A percentile compares a stretch with the other conserved stretches of the same genome.
These are phyloP conservation scores for Caracal caracal DNA, from an alignment of 2,113 vertebrate species.

Conservation along the genomic window DNA sequence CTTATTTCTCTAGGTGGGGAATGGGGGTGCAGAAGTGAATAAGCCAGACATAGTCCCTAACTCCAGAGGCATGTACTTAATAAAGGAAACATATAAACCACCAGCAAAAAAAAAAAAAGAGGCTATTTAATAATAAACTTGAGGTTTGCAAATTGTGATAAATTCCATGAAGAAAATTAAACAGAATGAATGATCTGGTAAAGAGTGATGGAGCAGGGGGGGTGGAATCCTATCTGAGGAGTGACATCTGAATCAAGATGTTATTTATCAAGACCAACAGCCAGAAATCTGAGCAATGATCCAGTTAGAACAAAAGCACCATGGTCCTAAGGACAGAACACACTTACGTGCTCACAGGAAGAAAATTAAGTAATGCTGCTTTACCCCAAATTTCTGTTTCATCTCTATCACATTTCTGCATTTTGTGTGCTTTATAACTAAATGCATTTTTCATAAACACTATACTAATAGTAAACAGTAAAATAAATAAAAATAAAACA, in stretches of 20 bases:
- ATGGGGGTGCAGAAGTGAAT: accelerated
- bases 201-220: not conserved
- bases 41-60: not conserved
- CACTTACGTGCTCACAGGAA: not conserved
- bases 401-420: not conserved
- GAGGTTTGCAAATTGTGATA: not conserved
- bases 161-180: not conserved
- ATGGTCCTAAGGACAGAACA: not conserved
- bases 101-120: not conserved
- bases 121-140: not conserved
- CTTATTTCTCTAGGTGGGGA: not conserved
- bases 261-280: not conserved
- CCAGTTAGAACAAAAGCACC: not conserved
- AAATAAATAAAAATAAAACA: no score
- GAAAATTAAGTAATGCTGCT: not conserved
- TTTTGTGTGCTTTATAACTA: not conserved
- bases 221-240: not conserved
- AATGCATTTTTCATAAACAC: not conserved
- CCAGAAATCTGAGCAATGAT: not conserved
- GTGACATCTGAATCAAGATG: not conserved
- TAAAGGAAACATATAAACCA: not conserved
- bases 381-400: not conserved
- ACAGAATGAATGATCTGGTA: not conserved
- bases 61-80: not conserved
- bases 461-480: no score